Conservation (phyloP, 2,888 invertebrate species). For the Asteroscopus sphinx region DNA sequence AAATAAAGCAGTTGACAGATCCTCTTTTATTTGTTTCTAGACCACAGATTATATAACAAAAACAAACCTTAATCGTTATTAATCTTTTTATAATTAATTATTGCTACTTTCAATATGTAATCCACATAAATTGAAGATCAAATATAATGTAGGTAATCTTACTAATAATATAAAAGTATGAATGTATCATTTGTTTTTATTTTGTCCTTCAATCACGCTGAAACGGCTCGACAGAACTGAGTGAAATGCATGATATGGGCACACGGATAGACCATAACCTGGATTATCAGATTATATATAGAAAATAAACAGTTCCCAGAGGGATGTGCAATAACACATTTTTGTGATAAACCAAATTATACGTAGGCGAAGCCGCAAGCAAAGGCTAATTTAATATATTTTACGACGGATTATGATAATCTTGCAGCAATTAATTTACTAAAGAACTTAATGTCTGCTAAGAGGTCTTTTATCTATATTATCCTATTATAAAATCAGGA, state of each 20-base stretch:
- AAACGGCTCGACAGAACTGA: no score
- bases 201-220: no score
- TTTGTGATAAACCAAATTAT: no score
- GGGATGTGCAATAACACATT: no score
- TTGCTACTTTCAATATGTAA: slow-evolving; percentile 10
- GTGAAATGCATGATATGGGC: no score
- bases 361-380: no score
- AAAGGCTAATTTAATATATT: slow-evolving; percentile 18
- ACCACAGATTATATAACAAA: not conserved
- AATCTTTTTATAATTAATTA: slow-evolving; percentile 10
- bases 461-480: slow-evolving; percentile 40
- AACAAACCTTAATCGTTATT: not conserved
- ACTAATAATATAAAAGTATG: no score
- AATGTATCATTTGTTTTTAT: no score
- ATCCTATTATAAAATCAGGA: slow-evolving; percentile 39
- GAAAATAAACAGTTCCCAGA: no score
- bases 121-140: slow-evolving; percentile 22
- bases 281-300: no score
- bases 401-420: slow-evolving; percentile 51
- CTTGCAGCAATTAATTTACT: slow-evolving; percentile 49
- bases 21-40: slow-evolving; percentile 4
- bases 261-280: no score
- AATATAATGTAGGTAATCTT: no score
- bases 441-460: slow-evolving; percentile 34
- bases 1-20: slow-evolving; percentile 10